Conservation (phyloP, 2,113 vertebrate genomes). For the Nettapus auritus region DNA sequence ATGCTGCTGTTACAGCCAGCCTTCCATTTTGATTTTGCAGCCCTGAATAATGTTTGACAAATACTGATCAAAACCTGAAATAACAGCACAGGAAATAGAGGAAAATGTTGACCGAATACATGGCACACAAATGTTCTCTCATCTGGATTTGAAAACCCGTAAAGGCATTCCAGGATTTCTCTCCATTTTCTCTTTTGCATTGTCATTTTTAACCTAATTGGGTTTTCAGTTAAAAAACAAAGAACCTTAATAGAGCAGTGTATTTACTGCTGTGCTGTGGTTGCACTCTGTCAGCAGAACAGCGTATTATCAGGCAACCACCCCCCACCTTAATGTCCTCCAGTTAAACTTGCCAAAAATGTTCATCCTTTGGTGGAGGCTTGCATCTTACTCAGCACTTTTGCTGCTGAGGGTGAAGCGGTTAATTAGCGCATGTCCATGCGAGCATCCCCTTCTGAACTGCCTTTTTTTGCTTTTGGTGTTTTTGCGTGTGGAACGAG, state of each 20-base stretch:
- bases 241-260: neutral
- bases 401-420: neutral
- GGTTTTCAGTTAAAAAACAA: constrained; percentile 27
- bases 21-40: constrained; percentile 67
- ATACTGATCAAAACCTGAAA: constrained; percentile 27
- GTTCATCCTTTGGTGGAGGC: neutral
- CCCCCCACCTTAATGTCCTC: neutral
- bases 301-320: neutral
- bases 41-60: constrained; percentile 30
- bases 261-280: neutral
- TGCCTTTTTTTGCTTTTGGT: neutral
- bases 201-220: constrained; percentile 21
- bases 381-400: neutral
- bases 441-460: neutral
- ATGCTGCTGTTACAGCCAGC: neutral
- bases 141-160: constrained; percentile 8
- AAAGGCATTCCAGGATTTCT: neutral
- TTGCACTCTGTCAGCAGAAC: constrained; percentile 6
- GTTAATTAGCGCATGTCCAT: neutral
- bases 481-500: neutral
- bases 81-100: constrained; percentile 1
- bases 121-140: neutral
- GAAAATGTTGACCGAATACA: neutral
- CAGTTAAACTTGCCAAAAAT: neutral
- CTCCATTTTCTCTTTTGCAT: neutral